Base-by-base conservation (phyloP, 2,888 invertebrate genomes). In the Scaptodrosophila latifasciaeformis region DNA sequence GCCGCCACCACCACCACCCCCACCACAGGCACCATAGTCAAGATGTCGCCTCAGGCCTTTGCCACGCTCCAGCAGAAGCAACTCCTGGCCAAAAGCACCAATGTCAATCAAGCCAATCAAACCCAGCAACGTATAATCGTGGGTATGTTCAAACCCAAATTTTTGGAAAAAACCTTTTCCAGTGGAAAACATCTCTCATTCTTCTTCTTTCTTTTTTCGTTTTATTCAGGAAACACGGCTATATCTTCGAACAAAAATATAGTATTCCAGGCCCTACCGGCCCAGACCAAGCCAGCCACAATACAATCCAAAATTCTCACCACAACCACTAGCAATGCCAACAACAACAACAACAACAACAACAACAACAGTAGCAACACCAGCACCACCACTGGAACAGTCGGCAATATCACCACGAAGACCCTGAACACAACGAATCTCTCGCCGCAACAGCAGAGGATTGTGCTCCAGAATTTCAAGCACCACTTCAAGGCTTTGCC, bases 61-160 rank as follows among this genome's bases (percentile, higher is more conserved):
- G 83, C 83, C 5, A 67, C 82, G 2, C 63, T 85, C 9, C 86
- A 86, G 37, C 85, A 86, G 43, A 86, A 86, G 49, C 86, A 86
- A 19, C 62, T 85, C 10, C 76, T 85, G 17, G 75, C 78, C 21
- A 78, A 78, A 45, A 52, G 50, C 12, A 54, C 34, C 27, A 49
- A 15, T 18, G 27, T 30, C 3, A 43, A 43, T 1, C 70, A 62
- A 29, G 64, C 59, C 31, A 67, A 59, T 21, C 69, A 64, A 2
- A 49, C 50, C 35, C 81, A 79, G 37, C 82, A 81, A 24, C 72
- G 82, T 29, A 69, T 83, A 21, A 60, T 84, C 45, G 78, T 83
- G 35, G 83, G 83, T 84, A 62, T 70, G 74, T 74, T 1, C 1
- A 12, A 17, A n/a, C 9, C 24, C 2, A 24, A 24, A 7, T n/a